A percentile compares a stretch with the other conserved stretches of the same genome.
These are phyloP conservation scores for Sipha maydis DNA, from an alignment of 2,888 invertebrate species.

Conservation along the genomic window DNA sequence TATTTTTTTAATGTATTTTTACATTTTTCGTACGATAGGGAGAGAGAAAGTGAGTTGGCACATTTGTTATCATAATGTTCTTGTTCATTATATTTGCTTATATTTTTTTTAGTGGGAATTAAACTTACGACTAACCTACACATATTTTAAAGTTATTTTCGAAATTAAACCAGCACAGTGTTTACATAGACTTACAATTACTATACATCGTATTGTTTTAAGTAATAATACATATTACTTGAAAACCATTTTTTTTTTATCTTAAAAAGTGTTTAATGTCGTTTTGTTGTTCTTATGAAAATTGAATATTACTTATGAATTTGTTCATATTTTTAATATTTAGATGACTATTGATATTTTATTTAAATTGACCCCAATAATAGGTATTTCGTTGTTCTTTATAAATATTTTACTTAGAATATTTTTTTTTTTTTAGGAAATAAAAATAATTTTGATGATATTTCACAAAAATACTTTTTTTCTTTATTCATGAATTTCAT, in stretches of 20 bases:
- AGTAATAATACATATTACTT: not conserved
- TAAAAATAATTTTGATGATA: too few relatives aligned
- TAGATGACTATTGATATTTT: too few relatives aligned
- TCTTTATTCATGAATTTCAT: too few relatives aligned
- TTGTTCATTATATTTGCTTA: not conserved
- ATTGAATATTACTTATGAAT: not conserved
- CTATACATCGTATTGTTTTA: not conserved
- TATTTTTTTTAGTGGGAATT: not conserved
- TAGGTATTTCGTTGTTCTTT: too few relatives aligned
- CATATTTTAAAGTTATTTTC: not conserved
- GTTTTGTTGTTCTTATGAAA: too few relatives aligned
- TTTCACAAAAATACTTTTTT: too few relatives aligned
- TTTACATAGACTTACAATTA: not conserved
- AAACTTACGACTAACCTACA: not conserved
- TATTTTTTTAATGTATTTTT: not conserved
- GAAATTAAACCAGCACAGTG: not conserved
- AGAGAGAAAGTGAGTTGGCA: not conserved
- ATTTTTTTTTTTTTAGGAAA: too few relatives aligned
- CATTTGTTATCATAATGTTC: conserved; percentile 3
- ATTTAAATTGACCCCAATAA: too few relatives aligned
- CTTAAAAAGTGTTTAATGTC: not conserved
- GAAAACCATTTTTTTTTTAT: not conserved
- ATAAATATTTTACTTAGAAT: too few relatives aligned
- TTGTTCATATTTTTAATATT: too few relatives aligned
- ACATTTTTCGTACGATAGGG: not conserved